These are phyloP conservation scores for Umimayanthus kanabou DNA, from an alignment of 92 coral and sea anemone genomes.

Conservation along the genomic window DNA sequence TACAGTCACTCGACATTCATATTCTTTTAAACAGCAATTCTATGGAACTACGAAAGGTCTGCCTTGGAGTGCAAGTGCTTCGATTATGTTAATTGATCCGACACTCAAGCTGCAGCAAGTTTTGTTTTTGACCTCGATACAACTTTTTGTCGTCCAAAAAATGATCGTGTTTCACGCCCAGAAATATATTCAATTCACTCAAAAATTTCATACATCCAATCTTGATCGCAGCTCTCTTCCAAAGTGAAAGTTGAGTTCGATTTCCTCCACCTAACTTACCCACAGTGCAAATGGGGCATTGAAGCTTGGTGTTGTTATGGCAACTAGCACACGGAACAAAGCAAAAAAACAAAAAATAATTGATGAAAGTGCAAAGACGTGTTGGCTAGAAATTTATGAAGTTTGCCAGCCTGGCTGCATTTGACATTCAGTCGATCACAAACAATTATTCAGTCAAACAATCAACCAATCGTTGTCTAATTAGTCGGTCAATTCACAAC, in stretches of 20 bases:
- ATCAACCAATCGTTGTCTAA: neutral
- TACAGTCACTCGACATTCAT: slow-evolving; percentile 18
- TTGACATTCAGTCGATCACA: too few species aligned
- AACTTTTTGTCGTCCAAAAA: neutral
- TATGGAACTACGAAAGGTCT: too few species aligned
- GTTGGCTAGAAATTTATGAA: neutral
- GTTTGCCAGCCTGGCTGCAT: too few species aligned
- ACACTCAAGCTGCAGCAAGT: slow-evolving; percentile 15
- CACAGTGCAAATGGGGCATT: slow-evolving; percentile 35
- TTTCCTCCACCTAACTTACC: slow-evolving; percentile 43
- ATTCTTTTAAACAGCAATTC: neutral
- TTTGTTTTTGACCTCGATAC: neutral
- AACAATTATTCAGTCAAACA: neutral
- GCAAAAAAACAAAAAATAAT: neutral
- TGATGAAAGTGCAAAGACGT: too few species aligned
- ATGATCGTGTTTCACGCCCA: neutral
- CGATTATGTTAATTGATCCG: slow-evolving; percentile 30
- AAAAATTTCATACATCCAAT: neutral
- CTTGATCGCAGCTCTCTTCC: slow-evolving; percentile 4
- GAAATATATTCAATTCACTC: neutral
- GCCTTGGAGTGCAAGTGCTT: neutral
- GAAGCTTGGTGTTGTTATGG: slow-evolving; percentile 40
- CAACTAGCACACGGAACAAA: slow-evolving; percentile 22
- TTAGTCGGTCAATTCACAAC: too few species aligned
- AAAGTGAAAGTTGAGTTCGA: slow-evolving; percentile 8